A percentile compares a stretch with the other conserved stretches of the same genome.
Evolutionary conservation across 2,888 invertebrate species (phyloP).

Genomic region (Cosmia trapezina): DNA sequence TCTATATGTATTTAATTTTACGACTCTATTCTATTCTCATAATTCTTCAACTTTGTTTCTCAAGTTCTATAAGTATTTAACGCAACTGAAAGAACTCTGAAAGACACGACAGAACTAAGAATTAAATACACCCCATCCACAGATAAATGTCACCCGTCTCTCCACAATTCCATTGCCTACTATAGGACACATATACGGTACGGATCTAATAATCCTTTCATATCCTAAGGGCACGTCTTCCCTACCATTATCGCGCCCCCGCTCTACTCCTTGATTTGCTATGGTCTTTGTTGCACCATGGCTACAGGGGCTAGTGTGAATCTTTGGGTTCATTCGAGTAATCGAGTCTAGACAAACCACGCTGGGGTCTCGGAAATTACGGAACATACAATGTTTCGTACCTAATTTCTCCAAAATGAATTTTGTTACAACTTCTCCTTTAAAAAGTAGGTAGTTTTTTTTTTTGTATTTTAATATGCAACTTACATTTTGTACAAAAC

Average conservation of each 20-base stretch:
- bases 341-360: background rate
- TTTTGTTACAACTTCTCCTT: background rate
- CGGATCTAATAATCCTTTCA: too few species aligned
- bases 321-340: background rate
- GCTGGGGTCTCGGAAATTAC: background rate
- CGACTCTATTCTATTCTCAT: background rate
- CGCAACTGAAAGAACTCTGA: background rate
- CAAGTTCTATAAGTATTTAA: background rate
- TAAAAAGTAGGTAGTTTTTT: too few species aligned
- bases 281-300: too few species aligned
- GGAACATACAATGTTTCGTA: background rate
- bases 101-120: slow-evolving; percentile 6
- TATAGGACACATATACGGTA: too few species aligned
- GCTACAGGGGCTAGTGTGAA: background rate
- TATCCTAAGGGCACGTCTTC: too few species aligned
- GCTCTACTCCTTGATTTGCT: too few species aligned
- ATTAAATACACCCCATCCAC: background rate
- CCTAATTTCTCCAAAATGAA: slow-evolving; percentile 1
- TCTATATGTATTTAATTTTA: slow-evolving; percentile 14
- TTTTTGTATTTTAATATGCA: background rate
- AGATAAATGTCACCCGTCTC: too few species aligned
- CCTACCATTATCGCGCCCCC: too few species aligned
- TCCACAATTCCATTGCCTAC: too few species aligned
- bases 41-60: background rate
- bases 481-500: background rate